Evolutionary conservation across 1,140 invertebrate genomes (phyloP), one percentile per base, ranked within the genome.

Genomic region (Sesamia nonagrioides): DNA sequence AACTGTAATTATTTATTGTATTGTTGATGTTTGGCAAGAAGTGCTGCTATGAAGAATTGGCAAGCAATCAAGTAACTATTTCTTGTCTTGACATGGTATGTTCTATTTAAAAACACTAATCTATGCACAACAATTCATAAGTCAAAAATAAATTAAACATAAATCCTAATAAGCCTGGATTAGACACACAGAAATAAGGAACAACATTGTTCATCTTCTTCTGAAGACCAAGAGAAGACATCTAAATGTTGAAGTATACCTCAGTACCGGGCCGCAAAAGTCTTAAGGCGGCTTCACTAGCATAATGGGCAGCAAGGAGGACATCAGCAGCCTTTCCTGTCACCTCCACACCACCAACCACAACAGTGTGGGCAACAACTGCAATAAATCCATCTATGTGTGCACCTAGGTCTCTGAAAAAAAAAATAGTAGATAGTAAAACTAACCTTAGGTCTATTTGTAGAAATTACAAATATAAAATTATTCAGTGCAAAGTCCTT

Each of bases 331-430:
- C 98, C 79, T 97, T 96, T 6, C 99, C 99, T 58, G 95, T 96
- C 90, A 97, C 97, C 72, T 96, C 96, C 35, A 96, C 96, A 69
- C 97, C 97, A 76, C 98, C 98, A 85, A 99, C 97, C 78, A 99
- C 97, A 81, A 99, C 95, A 13, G 99, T 99, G 93, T 99, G 99
- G 50, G 99, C 99, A 35, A 98, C 98, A 69, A 99, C 98, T 73
- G 99, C 99, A 92, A 99, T 99, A 91, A 99, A 99, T 35, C 99
- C 99, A 97, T 99, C 99, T 88, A 99, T 97, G 94, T 99, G 99
- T 80, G 98, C 98, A 84, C 99, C 99, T 87, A 99, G 95, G 95
- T 99, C 99, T 93, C 98, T 99, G 87, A 76, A 97, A 96, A 74
- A 13, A 63, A 58, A 61, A 66, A 27, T 15, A 15, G 1, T 9